A percentile compares a stretch with the other conserved stretches of the same genome.
phyloP scores from a whole-genome alignment of 2,113 vertebrate species.

The Alaudala cheleensis region DNA sequence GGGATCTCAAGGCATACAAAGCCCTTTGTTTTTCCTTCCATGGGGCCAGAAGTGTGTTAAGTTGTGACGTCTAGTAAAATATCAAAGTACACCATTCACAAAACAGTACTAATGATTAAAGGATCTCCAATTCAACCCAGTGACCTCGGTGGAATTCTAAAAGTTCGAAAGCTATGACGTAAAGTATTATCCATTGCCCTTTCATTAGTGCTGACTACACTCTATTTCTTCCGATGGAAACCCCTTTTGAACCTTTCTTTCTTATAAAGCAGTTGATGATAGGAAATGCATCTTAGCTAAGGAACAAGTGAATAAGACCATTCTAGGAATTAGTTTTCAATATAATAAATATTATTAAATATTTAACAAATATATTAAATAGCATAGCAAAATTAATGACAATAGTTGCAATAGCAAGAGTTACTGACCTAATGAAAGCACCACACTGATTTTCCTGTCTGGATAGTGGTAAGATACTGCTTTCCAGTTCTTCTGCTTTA shows the following conservation, averaged over 20 bases:
- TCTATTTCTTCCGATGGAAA: not conserved
- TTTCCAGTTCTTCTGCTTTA: not conserved
- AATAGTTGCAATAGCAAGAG: not conserved
- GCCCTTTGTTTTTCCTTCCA: conserved; percentile 33
- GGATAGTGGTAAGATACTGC: not conserved
- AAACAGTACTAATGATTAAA: conserved; percentile 52
- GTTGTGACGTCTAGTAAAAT: conserved; percentile 50
- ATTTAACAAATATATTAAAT: too few relatives aligned
- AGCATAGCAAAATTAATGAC: not conserved
- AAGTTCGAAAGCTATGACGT: conserved; percentile 37
- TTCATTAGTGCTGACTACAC: conserved; percentile 21
- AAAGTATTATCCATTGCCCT: conserved; percentile 25
- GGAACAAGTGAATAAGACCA: not conserved
- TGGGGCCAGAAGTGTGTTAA: conserved; percentile 31
- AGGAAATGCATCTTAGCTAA: not conserved
- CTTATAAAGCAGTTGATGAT: not conserved
- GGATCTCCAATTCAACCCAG: conserved; percentile 45
- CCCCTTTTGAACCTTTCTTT: conserved; percentile 4
- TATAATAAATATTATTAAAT: too few relatives aligned
- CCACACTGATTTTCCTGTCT: not conserved
- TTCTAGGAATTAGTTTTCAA: not conserved
- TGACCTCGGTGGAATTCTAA: conserved; percentile 61
- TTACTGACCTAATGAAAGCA: not conserved
- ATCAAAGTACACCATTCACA: conserved; percentile 62
- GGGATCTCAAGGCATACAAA: conserved; percentile 16